Percentiles rank a stretch among this genome's conserved stretches.
Conservation (phyloP, 2,113 vertebrate genomes). For the Atherinomorus stipes region DNA sequence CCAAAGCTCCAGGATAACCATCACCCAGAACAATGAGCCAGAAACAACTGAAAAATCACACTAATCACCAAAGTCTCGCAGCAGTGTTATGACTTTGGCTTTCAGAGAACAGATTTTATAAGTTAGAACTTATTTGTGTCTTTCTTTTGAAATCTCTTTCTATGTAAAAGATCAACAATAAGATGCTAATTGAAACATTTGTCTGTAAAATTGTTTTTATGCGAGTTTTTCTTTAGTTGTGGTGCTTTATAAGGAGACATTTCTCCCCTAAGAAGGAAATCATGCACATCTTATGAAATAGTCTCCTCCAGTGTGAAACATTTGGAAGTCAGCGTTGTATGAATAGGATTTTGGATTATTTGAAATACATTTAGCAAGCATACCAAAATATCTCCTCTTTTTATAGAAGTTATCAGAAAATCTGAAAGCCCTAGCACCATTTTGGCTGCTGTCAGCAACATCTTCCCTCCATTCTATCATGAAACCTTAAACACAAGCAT, state of each 20-base stretch:
- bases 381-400: accelerated
- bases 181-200: neutral
- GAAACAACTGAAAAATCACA: slow-evolving; percentile 44
- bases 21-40: slow-evolving; percentile 74
- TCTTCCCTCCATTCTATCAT: neutral
- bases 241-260: neutral
- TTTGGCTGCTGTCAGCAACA: neutral
- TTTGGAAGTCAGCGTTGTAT: neutral
- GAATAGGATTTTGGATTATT: neutral
- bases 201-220: neutral
- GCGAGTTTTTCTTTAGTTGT: neutral
- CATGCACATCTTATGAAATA: neutral
- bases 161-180: neutral
- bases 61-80: slow-evolving; percentile 14
- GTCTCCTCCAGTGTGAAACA: neutral
- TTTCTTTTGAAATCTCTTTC: neutral
- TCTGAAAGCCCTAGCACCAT: neutral
- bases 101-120: neutral
- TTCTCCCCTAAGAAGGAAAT: neutral
- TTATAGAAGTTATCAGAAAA: neutral
- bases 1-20: slow-evolving; percentile 60
- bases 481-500: neutral
- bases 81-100: slow-evolving; percentile 26
- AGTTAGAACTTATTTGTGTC: neutral
- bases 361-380: neutral